Percentiles rank a stretch among this genome's conserved stretches.
Conservation (phyloP, 2,888 invertebrate genomes). For the Drosophila acutilabella region DNA sequence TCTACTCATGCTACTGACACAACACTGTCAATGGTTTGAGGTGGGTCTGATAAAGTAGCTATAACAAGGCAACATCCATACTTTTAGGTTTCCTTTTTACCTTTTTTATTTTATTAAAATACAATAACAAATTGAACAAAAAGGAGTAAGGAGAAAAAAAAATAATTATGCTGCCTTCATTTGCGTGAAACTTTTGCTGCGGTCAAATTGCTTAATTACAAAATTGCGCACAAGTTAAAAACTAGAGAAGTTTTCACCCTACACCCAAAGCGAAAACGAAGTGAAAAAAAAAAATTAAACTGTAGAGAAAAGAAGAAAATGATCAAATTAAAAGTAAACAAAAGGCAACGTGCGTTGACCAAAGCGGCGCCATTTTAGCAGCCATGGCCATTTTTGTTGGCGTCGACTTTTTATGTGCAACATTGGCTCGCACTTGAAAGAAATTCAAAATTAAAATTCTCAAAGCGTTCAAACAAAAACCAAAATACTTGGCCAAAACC, state of each 20-base stretch:
- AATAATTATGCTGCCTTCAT: slow-evolving; percentile 74
- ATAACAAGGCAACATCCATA: not conserved
- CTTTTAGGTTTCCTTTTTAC: too few relatives aligned
- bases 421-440: slow-evolving; percentile 45
- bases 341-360: slow-evolving; percentile 74
- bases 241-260: slow-evolving; percentile 49
- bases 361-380: slow-evolving; percentile 72
- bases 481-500: slow-evolving; percentile 36
- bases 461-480: slow-evolving; percentile 63
- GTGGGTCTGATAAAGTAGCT: slow-evolving; percentile 35
- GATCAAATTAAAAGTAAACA: slow-evolving; percentile 81
- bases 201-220: slow-evolving; percentile 83
- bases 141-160: slow-evolving; percentile 21
- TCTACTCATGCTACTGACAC: slow-evolving; percentile 47
- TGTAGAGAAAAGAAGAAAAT: slow-evolving; percentile 33
- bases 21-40: slow-evolving; percentile 37
- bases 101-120: not conserved
- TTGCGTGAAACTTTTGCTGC: slow-evolving; percentile 70
- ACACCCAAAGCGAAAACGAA: slow-evolving; percentile 1
- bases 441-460: slow-evolving; percentile 77
- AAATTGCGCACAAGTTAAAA: slow-evolving; percentile 72
- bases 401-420: slow-evolving; percentile 52
- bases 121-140: slow-evolving; percentile 7
- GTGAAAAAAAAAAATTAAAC: slow-evolving; percentile 23
- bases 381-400: slow-evolving; percentile 53